Conservation (phyloP, 2,888 invertebrate species). For the Dynastes grantii region DNA sequence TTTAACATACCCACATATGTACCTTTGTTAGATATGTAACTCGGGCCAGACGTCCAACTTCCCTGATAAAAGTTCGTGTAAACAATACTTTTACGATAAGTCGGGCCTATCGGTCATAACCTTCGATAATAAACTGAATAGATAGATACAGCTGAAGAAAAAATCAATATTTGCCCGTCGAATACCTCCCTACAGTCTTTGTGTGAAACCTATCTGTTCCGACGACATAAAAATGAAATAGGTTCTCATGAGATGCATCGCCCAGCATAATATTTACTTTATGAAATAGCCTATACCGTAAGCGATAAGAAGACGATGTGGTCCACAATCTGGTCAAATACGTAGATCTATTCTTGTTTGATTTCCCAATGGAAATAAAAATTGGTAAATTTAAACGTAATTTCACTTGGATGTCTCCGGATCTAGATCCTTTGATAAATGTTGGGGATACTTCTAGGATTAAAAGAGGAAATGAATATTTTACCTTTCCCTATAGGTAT, state of each 20-base stretch:
- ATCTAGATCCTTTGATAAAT: background rate
- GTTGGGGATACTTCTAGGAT: background rate
- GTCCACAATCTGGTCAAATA: constrained; percentile 1
- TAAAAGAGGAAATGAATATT: too few relatives aligned
- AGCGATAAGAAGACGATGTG: background rate
- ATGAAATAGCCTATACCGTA: constrained; percentile 9
- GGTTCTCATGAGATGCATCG: background rate
- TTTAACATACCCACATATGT: too few relatives aligned
- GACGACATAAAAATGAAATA: constrained; percentile 5
- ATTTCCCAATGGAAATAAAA: background rate
- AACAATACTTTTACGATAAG: constrained; percentile 17
- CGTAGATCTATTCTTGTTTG: background rate
- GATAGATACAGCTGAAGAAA: constrained; percentile 21
- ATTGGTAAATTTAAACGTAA: background rate
- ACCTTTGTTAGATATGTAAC: background rate
- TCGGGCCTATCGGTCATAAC: constrained; percentile 21
- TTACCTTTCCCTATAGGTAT: background rate
- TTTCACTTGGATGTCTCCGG: background rate
- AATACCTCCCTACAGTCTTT: constrained; percentile 18
- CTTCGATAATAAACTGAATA: constrained; percentile 5
- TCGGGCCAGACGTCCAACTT: background rate
- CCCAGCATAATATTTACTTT: constrained; percentile 9
- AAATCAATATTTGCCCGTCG: constrained; percentile 31
- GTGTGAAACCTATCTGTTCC: background rate
- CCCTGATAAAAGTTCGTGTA: constrained; percentile 4